Evolutionary conservation across 1,140 invertebrate genomes (phyloP).

Genomic region (Psix sp.): DNA sequence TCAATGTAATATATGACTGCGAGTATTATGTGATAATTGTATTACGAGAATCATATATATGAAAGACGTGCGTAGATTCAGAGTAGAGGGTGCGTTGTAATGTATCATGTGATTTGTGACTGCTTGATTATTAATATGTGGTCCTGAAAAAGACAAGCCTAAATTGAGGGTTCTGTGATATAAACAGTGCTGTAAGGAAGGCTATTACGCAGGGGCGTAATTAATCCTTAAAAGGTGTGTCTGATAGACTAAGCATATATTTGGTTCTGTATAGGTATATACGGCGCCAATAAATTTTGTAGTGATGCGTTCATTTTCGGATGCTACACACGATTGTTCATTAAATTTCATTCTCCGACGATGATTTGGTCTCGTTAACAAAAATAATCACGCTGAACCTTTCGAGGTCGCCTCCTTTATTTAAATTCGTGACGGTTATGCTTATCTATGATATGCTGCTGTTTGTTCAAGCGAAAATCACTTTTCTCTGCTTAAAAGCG

Average conservation of each 20-base stretch:
- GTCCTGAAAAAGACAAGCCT: neutral
- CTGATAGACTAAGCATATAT: constrained; percentile 6
- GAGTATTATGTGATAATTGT: too few relatives aligned
- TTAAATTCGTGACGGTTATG: neutral
- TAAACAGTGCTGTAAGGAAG: neutral
- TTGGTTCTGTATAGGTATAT: neutral
- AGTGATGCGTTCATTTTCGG: constrained; percentile 3
- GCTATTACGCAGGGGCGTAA: constrained; percentile 27
- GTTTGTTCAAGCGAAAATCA: too few relatives aligned
- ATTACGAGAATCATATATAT: too few relatives aligned
- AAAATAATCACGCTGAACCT: neutral
- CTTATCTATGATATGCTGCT: neutral
- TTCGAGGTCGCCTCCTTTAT: neutral
- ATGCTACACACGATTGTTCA: neutral
- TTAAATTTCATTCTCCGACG: neutral
- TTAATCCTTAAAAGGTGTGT: constrained; percentile 30
- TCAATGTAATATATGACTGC: too few relatives aligned
- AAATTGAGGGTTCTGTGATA: constrained; percentile 20
- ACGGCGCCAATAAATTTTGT: constrained; percentile 16
- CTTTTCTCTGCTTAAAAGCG: neutral
- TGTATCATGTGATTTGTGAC: constrained; percentile 15
- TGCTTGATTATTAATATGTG: constrained; percentile 4
- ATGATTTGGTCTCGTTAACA: neutral
- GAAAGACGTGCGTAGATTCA: too few relatives aligned
- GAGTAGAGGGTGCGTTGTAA: neutral